phyloP scores from a whole-genome alignment of 2,888 invertebrate species.

The Clostera curtula region DNA sequence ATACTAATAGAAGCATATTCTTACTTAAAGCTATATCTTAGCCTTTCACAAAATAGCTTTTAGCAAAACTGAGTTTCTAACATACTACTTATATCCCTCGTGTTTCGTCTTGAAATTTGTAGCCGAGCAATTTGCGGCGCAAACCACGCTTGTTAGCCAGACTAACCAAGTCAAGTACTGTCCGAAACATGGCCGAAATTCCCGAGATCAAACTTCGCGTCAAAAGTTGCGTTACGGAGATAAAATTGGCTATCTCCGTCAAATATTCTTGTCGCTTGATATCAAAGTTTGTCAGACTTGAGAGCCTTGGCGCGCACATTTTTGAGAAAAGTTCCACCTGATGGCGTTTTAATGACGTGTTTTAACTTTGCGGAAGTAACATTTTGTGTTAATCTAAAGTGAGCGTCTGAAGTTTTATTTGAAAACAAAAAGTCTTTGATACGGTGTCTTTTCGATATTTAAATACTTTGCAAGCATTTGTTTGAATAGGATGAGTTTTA shows the following conservation, averaged over 20 bases:
- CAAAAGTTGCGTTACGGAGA: constrained; percentile 16
- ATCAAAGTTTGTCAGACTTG: constrained; percentile 9
- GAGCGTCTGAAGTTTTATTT: no score
- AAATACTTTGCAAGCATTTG: no score
- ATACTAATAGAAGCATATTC: no score
- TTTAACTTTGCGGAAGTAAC: background rate
- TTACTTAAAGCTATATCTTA: no score
- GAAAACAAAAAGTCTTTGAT: no score
- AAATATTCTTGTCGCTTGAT: constrained; percentile 14
- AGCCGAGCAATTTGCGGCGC: constrained; percentile 18
- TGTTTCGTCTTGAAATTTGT: constrained; percentile 19
- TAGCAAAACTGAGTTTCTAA: no score
- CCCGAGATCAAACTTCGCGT: constrained; percentile 13
- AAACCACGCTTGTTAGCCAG: constrained; percentile 14
- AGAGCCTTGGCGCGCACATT: background rate
- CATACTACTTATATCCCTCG: no score
- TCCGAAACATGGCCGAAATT: constrained; percentile 17
- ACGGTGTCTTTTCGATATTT: no score
- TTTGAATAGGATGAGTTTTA: no score
- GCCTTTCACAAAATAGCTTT: no score
- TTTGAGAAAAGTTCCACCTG: constrained; percentile 1
- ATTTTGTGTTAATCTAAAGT: background rate
- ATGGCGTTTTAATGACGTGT: background rate
- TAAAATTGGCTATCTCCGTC: constrained; percentile 20
- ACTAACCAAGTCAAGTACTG: constrained; percentile 15